Base-by-base conservation (phyloP, 2,797 vertebrate genomes). In the Gymnocypris eckloni region DNA sequence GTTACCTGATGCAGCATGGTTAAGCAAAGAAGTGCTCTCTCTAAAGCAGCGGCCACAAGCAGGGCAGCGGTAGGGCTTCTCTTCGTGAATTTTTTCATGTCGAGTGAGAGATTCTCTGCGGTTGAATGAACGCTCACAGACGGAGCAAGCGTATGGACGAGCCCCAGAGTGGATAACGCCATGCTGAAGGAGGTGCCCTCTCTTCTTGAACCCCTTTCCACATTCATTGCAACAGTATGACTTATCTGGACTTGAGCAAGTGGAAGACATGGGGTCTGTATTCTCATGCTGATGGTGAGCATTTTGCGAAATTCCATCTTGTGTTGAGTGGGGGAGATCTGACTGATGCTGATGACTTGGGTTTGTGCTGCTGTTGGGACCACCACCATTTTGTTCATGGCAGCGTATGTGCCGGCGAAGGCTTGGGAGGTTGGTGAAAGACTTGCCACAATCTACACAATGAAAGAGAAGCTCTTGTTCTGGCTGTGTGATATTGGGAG, bases 101-200 rank as follows among this genome's bases (percentile, higher is more conserved):
- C 97, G 93, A 0, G 97, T 97, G 11, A 99, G 96, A 2, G 97
- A 98, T 90, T 98, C 98, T 4, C 97, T 94, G 1, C 98, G 97
- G 92, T 98, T 99, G 90, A 98, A 99, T 80, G 97, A 95, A 87
- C 97, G 97, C 54, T 97, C 97, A 52, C 98, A 99, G 87, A 97
- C 93, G 25, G 91, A 95, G 89, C 98, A 99, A 89, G 95, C 95
- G 0, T 97, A 98, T 0, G 97, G 97, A n/a, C 97, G 93, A 88
- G 96, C 97, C 0, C 97, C 96, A 0, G 96, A 97, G 91, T 98
- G 97, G 25, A 97, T 97, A 83, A 98, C 94, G 45, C 97, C 97
- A 89, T 99, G 97, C 88, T 98, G 97, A 56, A 98, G 96, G 71
- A 99, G 95, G 90, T 98, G 97, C 1, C 97, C 97, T 3, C 97